Evolutionary conservation across 2,113 vertebrate species (phyloP), one percentile per base, ranked within the genome.

Genomic region (Elgaria multicarinata): DNA sequence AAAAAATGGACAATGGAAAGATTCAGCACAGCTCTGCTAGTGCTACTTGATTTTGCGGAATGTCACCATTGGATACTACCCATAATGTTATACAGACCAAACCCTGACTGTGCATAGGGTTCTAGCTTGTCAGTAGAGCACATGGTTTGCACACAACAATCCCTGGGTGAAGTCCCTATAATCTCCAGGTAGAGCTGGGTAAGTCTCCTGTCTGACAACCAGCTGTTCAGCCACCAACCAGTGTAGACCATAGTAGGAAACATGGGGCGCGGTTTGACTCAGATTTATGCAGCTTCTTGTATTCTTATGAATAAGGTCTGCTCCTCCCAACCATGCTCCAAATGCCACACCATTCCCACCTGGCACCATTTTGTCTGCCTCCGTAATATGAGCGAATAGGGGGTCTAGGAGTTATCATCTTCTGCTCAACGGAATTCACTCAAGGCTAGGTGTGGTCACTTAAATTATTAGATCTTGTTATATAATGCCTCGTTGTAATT

Each of bases 401-500:
- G 28, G 10, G 12, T 83, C 72, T 24, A 72, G 13, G 44, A 72
- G 31, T 44, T 71, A 71, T 53, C 31, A 18, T 26, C n/a, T 66
- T 42, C 10, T 44, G 53, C n/a, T 24, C 18, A 33, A 53, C 28
- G 1, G 72, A 76, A 62, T 86, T 62, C 33, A 44, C 44, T 75
- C 31, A 50, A 39, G n/a, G 22, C 31, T 42, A 67, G 76, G 31
- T 12, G 53, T n/a, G 62, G 58, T 79, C 33, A 36, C 28, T 78
- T 86, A 7, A 89, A 83, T 87, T 39, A 62, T 5, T 91, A 4
- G 0, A 31, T 7, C 91, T 91, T 93, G 87, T 82, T 89, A 28
- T 18, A 7, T 89, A 76, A 78, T 87, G 78, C 14, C 28, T 89
- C 53, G 92, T 66, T 86, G 24, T 87, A 92, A 85, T 77, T 77